Percentiles rank a stretch among this genome's conserved stretches.
Evolutionary conservation across 1,140 invertebrate genomes (phyloP).

Genomic region (Apocrypta bakeri): DNA sequence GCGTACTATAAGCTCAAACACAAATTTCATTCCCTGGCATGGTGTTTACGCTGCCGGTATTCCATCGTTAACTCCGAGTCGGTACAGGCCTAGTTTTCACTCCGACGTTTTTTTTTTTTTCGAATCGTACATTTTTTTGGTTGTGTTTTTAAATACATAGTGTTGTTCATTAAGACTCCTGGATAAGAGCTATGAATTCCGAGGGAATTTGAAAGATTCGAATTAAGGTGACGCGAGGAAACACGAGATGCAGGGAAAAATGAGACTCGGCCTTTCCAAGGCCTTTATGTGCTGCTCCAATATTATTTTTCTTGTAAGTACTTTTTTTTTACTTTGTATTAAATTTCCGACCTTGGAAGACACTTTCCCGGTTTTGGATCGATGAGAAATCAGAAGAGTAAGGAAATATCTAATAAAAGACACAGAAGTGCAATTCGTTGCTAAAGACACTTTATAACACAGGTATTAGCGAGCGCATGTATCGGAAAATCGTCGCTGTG

Average conservation of each 20-base stretch:
- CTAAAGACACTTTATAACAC: too few species aligned
- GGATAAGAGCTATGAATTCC: not conserved
- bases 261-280: conserved; percentile 58
- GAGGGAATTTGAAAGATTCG: not conserved
- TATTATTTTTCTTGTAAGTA: conserved; percentile 70
- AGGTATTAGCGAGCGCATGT: not conserved
- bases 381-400: too few species aligned
- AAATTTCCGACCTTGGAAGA: too few species aligned
- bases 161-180: too few species aligned
- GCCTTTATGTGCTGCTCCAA: conserved; percentile 71
- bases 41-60: conserved; percentile 7
- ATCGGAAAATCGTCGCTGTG: not conserved
- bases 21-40: conserved; percentile 27
- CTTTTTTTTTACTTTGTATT: not conserved
- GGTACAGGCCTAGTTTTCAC: not conserved
- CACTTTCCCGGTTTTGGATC: too few species aligned
- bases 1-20: conserved; percentile 54
- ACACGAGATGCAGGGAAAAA: conserved; percentile 58
- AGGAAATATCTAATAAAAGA: too few species aligned
- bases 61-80: not conserved
- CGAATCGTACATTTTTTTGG: too few species aligned
- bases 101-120: not conserved
- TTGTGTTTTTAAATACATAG: too few species aligned
- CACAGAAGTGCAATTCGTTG: too few species aligned
- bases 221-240: not conserved